Evolutionary conservation across 2,797 vertebrate species (phyloP), one percentile per base, ranked within the genome.

Genomic region (Macroramphosus scolopax): DNA sequence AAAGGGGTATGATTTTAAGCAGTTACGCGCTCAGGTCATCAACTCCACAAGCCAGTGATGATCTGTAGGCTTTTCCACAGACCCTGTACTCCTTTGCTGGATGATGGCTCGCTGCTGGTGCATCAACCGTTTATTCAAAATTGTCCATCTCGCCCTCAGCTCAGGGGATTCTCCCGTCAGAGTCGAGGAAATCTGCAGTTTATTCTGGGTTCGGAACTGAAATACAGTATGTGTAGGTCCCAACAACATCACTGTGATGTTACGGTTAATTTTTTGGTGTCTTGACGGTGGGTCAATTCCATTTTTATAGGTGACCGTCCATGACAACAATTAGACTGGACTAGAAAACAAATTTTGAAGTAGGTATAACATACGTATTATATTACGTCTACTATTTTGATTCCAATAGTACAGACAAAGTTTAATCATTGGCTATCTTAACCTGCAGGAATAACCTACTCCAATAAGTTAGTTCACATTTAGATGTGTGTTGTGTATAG

Each of bases 21-120:
- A 80, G 69, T 68, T 46, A 61, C 62, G 48, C 38, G 46, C 71
- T 66, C 65, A 77, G 83, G 81, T 87, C 84, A 85, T 68, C 75
- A 76, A 74, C 75, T 83, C 69, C 71, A 68, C 72, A 63, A 72
- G 69, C 65, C 73, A 61, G 60, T 64, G 78, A 81, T 86, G 82
- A 88, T 86, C 80, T 77, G 76, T 74, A 82, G 72, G 76, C 77
- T 83, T 79, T 80, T 62, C 69, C 77, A 77, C 78, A 77, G 68
- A 85, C 75, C 64, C 14, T 8, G 54, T 43, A 46, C 75, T 80
- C 78, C 71, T n/a, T n/a, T n/a, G n/a, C n/a, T 72, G 56, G 60
- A 25, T 43, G 65, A 70, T 22, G 41, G 60, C 51, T 59, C 9
- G 32, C 68, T 70, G 68, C 46, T 73, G 48, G 42, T 64, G 48